phyloP scores from a whole-genome alignment of 2,797 vertebrate species.

The Tokudaia muenninki region DNA sequence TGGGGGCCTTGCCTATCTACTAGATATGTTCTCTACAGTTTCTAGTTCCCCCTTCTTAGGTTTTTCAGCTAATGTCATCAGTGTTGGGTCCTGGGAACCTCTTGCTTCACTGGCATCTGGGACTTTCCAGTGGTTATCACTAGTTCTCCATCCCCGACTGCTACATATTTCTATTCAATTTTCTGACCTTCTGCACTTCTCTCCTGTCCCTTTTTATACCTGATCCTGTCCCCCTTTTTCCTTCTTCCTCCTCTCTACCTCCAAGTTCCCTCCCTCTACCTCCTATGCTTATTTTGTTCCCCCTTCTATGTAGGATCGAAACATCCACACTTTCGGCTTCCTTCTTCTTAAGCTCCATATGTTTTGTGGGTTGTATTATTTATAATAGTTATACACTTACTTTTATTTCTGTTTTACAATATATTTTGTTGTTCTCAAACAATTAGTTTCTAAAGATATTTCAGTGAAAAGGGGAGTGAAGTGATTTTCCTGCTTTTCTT shows the following conservation, averaged over 20 bases:
- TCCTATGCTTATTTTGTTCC: background rate
- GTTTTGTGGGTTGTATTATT: background rate
- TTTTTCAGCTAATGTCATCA: background rate
- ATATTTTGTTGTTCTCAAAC: background rate
- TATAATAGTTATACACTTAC: background rate
- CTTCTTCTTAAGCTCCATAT: background rate
- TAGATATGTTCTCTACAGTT: background rate
- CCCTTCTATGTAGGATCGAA: background rate
- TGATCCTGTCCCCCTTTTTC: background rate
- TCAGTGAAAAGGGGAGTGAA: background rate
- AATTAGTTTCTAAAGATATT: background rate
- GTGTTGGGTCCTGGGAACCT: background rate
- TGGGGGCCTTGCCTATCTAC: background rate
- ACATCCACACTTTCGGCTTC: background rate
- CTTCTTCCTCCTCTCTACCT: background rate
- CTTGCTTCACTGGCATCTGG: background rate
- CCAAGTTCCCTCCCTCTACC: background rate
- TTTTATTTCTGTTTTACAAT: conserved; percentile 19
- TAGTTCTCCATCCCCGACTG: background rate
- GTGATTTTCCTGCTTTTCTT: conserved; percentile 1
- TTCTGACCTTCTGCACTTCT: background rate
- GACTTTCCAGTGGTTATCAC: background rate
- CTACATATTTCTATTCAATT: background rate
- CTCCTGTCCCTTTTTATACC: background rate
- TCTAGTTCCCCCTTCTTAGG: background rate